Percentiles rank a stretch among this genome's conserved stretches.
Conservation (phyloP, 2,797 vertebrate species). For the Thamnophis elegans region DNA sequence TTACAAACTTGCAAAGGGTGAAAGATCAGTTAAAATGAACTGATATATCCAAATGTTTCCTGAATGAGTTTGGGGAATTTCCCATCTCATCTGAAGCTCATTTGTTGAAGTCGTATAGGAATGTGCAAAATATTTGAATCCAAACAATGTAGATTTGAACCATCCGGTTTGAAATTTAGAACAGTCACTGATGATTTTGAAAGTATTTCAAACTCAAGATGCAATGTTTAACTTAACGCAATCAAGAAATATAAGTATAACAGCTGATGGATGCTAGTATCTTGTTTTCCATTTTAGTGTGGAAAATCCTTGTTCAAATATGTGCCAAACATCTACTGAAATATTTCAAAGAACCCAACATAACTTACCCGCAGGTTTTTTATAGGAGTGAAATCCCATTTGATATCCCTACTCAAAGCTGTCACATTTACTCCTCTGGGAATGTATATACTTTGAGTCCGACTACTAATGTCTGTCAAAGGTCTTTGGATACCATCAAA, state of each 20-base stretch:
- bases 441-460: conserved; percentile 96
- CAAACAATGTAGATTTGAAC: not conserved
- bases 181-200: not conserved
- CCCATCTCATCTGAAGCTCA: not conserved
- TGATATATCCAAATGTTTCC: not conserved
- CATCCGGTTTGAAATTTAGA: not conserved
- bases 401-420: conserved; percentile 88
- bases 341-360: not conserved
- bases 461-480: conserved; percentile 89
- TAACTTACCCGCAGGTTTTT: conserved; percentile 86
- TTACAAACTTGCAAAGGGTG: not conserved
- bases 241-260: not conserved
- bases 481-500: conserved; percentile 99
- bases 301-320: not conserved
- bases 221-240: not conserved
- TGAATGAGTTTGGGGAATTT: not conserved
- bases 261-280: not conserved
- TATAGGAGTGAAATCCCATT: conserved; percentile 92
- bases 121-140: not conserved
- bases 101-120: not conserved
- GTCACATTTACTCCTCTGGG: conserved; percentile 96
- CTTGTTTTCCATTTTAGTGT: not conserved
- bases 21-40: not conserved
- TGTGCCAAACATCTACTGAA: not conserved
- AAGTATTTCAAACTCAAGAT: not conserved